These are phyloP conservation scores for Aplidium turbinatum DNA, from an alignment of 23 tunicate species.

Conservation along the genomic window DNA sequence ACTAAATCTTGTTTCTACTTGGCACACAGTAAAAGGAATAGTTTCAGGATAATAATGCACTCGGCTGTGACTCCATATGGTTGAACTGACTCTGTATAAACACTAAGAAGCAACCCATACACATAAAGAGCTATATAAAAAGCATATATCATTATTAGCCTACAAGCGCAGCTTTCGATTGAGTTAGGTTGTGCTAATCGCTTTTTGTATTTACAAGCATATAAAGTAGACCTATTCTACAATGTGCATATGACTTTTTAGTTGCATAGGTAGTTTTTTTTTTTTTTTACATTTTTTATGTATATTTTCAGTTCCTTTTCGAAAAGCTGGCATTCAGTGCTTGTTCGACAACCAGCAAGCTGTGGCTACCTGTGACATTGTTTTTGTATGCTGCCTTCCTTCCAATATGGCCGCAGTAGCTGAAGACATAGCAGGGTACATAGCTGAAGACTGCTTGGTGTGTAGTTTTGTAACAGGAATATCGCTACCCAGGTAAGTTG, in stretches of 20 bases:
- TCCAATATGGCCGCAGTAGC: constrained; percentile 53
- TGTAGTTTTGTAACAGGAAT: constrained; percentile 74
- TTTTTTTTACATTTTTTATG: not conserved
- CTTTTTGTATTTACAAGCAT: too few species aligned
- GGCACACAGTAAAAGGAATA: too few species aligned
- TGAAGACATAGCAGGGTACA: constrained; percentile 43
- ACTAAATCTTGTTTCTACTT: too few species aligned
- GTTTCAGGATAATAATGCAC: too few species aligned
- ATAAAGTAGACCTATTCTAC: too few species aligned
- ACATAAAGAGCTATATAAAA: too few species aligned
- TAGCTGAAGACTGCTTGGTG: constrained; percentile 47
- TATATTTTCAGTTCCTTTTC: constrained; percentile 49
- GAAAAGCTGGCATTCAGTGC: constrained; percentile 67
- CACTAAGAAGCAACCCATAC: too few species aligned
- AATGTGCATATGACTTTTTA: too few species aligned
- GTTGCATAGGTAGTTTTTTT: too few species aligned
- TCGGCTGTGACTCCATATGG: too few species aligned
- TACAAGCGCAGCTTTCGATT: not conserved
- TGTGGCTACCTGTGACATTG: constrained; percentile 50
- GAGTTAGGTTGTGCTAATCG: not conserved
- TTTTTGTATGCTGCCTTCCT: constrained; percentile 76
- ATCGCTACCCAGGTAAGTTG: constrained; percentile 70
- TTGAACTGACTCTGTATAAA: too few species aligned
- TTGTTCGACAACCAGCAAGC: constrained; percentile 64
- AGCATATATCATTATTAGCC: too few species aligned